phyloP scores from a whole-genome alignment of 2,888 invertebrate genomes.

The Pharmacophagus antenor region DNA sequence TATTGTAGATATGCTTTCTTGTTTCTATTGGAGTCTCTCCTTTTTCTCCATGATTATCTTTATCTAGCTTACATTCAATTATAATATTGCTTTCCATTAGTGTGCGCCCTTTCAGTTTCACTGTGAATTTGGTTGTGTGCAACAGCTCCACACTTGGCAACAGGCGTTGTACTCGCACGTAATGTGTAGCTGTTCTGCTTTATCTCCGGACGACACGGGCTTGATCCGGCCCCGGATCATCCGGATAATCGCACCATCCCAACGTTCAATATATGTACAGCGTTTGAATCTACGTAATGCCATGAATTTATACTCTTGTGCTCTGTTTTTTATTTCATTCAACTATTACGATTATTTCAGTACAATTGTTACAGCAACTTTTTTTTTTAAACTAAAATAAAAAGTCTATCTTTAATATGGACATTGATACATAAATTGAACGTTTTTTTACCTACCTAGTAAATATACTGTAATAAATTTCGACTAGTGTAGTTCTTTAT shows the following conservation, averaged over 20 bases:
- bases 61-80: too few species aligned
- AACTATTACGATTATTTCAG: not conserved
- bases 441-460: too few species aligned
- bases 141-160: conserved; percentile 25
- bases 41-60: too few species aligned
- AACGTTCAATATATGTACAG: conserved; percentile 37
- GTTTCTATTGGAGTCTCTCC: too few species aligned
- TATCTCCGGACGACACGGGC: conserved; percentile 75
- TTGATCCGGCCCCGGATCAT: conserved; percentile 71
- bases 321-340: not conserved
- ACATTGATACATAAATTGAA: too few species aligned
- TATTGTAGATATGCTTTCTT: too few species aligned
- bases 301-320: conserved; percentile 16
- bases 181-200: conserved; percentile 56
- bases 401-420: too few species aligned
- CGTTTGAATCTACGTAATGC: conserved; percentile 14
- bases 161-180: conserved; percentile 38
- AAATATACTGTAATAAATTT: too few species aligned
- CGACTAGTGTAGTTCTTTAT: not conserved
- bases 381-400: too few species aligned
- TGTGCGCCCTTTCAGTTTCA: not conserved
- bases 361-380: not conserved
- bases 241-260: conserved; percentile 69
- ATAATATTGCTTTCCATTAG: too few species aligned
- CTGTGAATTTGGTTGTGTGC: conserved; percentile 8